Percentiles rank a stretch among this genome's conserved stretches.
Evolutionary conservation across 2,113 vertebrate species (phyloP).

Genomic region (Myanophis thanlyinensis): DNA sequence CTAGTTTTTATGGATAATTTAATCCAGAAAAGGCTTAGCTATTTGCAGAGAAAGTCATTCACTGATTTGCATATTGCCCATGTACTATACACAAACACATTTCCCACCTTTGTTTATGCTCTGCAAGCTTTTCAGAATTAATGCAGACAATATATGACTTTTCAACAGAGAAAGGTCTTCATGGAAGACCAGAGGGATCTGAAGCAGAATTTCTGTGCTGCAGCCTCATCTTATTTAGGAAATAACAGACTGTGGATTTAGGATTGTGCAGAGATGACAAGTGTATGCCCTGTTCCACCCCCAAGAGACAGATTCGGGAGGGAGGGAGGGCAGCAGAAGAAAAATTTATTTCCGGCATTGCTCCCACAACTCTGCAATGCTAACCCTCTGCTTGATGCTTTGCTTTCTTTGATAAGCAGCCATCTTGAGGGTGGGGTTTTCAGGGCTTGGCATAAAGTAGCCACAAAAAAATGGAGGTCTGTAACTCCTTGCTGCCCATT

Average conservation of each 20-base stretch:
- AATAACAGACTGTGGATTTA: conserved; percentile 58
- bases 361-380: not conserved
- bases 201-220: not conserved
- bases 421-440: conserved; percentile 31
- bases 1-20: conserved; percentile 48
- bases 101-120: conserved; percentile 34
- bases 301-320: conserved; percentile 13
- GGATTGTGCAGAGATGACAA: conserved; percentile 3
- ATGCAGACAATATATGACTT: conserved; percentile 35
- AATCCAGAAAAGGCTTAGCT: conserved; percentile 57
- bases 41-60: not conserved
- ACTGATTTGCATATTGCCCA: not conserved
- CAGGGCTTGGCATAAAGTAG: not conserved
- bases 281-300: not conserved
- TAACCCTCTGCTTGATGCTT: not conserved
- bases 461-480: not conserved
- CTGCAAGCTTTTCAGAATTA: conserved; percentile 40
- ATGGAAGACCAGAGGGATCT: conserved; percentile 16
- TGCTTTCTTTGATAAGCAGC: conserved; percentile 8
- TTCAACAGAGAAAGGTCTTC: conserved; percentile 37
- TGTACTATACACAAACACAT: conserved; percentile 7
- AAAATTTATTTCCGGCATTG: not conserved
- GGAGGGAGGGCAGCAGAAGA: not conserved
- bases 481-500: not conserved
- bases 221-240: conserved; percentile 47